phyloP scores from a whole-genome alignment of 2,113 vertebrate species.

The Xyliphius kryptos region DNA sequence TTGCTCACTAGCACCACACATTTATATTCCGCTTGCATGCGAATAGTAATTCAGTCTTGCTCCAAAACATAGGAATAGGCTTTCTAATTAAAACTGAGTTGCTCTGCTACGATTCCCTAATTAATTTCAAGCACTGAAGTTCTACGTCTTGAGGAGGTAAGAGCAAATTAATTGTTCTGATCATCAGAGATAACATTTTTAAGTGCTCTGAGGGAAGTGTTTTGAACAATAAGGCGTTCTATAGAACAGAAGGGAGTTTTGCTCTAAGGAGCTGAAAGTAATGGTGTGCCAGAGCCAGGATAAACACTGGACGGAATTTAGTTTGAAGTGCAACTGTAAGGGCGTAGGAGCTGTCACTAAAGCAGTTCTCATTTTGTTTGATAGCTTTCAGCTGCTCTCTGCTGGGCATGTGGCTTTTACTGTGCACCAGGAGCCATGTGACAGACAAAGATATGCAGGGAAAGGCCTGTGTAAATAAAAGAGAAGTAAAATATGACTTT shows the following conservation, averaged over 20 bases:
- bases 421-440: conserved; percentile 6
- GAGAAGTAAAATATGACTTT: no score
- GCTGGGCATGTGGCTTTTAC: conserved; percentile 24
- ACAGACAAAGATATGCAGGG: conserved; percentile 15
- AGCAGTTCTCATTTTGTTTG: conserved; percentile 32
- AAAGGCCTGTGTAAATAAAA: conserved; percentile 30
- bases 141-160: conserved; percentile 35
- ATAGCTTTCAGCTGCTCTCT: conserved; percentile 34
- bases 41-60: conserved; percentile 36
- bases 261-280: no score
- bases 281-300: no score
- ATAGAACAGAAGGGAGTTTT: conserved; percentile 7
- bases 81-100: conserved; percentile 44
- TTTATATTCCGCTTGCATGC: conserved; percentile 38
- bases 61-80: conserved; percentile 34
- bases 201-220: background rate
- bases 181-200: conserved; percentile 32
- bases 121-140: conserved; percentile 45
- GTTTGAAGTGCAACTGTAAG: conserved; percentile 22
- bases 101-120: conserved; percentile 44
- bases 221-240: conserved; percentile 20
- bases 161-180: conserved; percentile 42
- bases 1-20: conserved; percentile 19
- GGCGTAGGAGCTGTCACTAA: conserved; percentile 14
- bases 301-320: conserved; percentile 12